These are phyloP conservation scores for Ictalurus punctatus DNA, from an alignment of 2,113 vertebrate species.

Conservation along the genomic window DNA sequence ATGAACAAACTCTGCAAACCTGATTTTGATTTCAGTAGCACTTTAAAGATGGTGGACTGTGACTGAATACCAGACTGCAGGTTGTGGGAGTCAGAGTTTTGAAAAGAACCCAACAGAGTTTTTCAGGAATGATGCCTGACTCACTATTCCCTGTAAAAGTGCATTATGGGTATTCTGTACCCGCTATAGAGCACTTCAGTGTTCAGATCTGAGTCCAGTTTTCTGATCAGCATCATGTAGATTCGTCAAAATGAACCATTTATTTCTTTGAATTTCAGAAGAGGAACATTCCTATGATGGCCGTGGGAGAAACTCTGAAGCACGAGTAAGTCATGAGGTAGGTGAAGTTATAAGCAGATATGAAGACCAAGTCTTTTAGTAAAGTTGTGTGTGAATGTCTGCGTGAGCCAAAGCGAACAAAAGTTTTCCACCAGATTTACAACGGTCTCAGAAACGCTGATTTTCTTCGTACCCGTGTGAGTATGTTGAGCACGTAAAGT, in stretches of 20 bases:
- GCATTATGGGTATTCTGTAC: not conserved
- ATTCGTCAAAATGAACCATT: not conserved
- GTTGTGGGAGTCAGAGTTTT: not conserved
- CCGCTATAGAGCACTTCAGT: not conserved
- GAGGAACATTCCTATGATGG: slow-evolving; percentile 61
- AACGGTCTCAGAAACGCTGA: not conserved
- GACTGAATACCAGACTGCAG: not conserved
- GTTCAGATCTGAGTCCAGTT: not conserved
- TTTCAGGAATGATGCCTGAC: not conserved
- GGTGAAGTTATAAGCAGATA: not conserved
- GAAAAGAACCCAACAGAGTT: not conserved
- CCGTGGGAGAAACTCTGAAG: slow-evolving; percentile 27
- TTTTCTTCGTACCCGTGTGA: not conserved
- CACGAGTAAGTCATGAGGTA: slow-evolving; percentile 27
- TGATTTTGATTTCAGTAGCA: no score
- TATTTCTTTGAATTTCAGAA: slow-evolving; percentile 34
- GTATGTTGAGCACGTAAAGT: no score
- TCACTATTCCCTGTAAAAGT: not conserved
- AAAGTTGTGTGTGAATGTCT: not conserved
- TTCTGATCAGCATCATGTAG: not conserved
- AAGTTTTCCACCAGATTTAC: not conserved
- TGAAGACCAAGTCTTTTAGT: not conserved
- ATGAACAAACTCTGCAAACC: no score
- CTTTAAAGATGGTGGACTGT: not conserved
- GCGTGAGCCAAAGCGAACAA: no score